Conservation (phyloP, 2,888 invertebrate genomes). For the Arctia plantaginis region DNA sequence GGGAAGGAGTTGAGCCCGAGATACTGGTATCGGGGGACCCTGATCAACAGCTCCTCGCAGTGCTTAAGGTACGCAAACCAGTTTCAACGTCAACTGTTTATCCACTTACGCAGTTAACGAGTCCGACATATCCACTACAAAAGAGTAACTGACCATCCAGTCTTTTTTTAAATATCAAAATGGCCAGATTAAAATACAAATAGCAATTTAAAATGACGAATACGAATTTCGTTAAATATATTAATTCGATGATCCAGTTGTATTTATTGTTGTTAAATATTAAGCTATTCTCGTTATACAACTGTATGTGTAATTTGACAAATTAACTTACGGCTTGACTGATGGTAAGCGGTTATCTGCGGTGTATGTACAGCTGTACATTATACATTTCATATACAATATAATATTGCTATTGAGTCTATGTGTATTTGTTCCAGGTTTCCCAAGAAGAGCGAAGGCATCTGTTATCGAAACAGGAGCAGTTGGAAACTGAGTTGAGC, state of each 20-base stretch:
- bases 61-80: slow-evolving; percentile 88
- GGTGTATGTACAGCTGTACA: too few relatives aligned
- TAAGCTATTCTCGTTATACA: neutral
- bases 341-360: neutral
- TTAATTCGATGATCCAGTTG: too few relatives aligned
- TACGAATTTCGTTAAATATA: too few relatives aligned
- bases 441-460: slow-evolving; percentile 93
- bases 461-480: slow-evolving; percentile 91
- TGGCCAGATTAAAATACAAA: neutral
- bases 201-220: neutral
- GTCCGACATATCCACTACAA: neutral
- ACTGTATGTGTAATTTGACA: neutral
- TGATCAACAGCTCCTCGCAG: slow-evolving; percentile 93
- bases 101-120: neutral
- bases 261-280: too few relatives aligned
- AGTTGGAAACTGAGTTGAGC: slow-evolving; percentile 90
- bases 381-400: neutral
- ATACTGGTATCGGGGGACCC: slow-evolving; percentile 89
- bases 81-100: neutral
- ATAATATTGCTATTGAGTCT: neutral
- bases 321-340: neutral
- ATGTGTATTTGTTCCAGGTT: slow-evolving; percentile 64
- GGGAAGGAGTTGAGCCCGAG: slow-evolving; percentile 90
- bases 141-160: neutral
- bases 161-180: neutral